These are phyloP conservation scores for Epinephelus moara DNA, from an alignment of 2,113 vertebrate species.

Conservation along the genomic window DNA sequence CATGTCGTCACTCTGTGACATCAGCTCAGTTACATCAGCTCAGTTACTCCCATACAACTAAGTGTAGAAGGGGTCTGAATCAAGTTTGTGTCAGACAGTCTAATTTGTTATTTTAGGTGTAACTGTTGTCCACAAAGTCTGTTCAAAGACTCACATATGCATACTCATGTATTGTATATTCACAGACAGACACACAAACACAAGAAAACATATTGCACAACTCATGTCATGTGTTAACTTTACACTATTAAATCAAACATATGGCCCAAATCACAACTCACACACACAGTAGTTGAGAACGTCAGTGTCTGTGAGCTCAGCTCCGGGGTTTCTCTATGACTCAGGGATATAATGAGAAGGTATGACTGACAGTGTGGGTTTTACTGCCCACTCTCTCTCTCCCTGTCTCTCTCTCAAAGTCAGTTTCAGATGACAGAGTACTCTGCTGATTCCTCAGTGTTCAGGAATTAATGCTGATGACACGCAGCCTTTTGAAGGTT, in stretches of 20 bases:
- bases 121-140: neutral
- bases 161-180: no score
- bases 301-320: slow-evolving; percentile 54
- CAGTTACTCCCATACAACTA: neutral
- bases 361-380: slow-evolving; percentile 69
- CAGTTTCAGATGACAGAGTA: slow-evolving; percentile 75
- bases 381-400: slow-evolving; percentile 59
- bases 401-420: slow-evolving; percentile 32
- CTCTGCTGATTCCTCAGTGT: slow-evolving; percentile 78
- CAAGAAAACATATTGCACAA: slow-evolving; percentile 5
- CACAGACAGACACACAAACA: slow-evolving; percentile 2
- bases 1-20: no score
- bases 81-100: slow-evolving; percentile 1
- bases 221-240: slow-evolving; percentile 7
- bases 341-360: slow-evolving; percentile 76
- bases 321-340: slow-evolving; percentile 67
- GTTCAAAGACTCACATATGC: neutral
- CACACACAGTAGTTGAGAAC: slow-evolving; percentile 1
- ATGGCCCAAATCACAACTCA: slow-evolving; percentile 2
- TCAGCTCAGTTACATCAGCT: no score
- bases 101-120: neutral
- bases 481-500: slow-evolving; percentile 72
- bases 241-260: slow-evolving; percentile 34
- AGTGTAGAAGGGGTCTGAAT: neutral
- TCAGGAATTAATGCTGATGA: slow-evolving; percentile 76